Evolutionary conservation across 2,113 vertebrate species (phyloP), one percentile per base, ranked within the genome.

Genomic region (Ondatra zibethicus): DNA sequence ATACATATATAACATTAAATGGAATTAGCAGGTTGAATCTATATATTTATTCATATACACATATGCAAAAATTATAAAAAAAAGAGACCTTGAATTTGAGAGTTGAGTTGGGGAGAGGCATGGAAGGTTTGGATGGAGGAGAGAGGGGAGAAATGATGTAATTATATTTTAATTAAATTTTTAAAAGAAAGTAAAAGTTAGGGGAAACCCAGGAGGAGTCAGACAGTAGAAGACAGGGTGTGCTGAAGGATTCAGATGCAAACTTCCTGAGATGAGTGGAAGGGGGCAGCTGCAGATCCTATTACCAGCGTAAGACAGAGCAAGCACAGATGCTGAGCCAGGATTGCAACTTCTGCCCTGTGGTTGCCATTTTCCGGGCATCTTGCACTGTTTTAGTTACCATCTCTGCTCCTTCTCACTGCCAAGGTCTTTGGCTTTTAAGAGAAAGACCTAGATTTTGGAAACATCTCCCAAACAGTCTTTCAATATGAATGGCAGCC

Each of bases 151-250:
- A 58, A 81, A 55, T 39, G 4, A 7, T 58, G 4, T 14, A 27
- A 82, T 58, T n/a, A 25, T n/a, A 39, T 82, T 82, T 82, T 82
- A 58, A 52, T 52, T 21, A 52, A 19, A 80, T 52, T 52, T 70
- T 10, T 33, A 78, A 81, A 87, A 85, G n/a, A 91, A 95, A 81
- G 31, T 47, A 39, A 63, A 84, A 50, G 45, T 82, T 96, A 33
- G 31, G 11, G 33, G 39, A 84, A 93, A 61, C 27, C 23, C 23
- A 85, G 6, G 21, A 45, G 80, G 21, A 14, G 42, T 84, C 45
- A 76, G 73, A 36, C 29, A 27, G 4, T 81, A 77, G 45, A 86
- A 89, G 50, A 81, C 36, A 66, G 23, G 16, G 29, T 47, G 16
- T 17, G 63, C 12, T 42, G 12, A 61, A 47, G 36, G 2, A 80